Base-by-base conservation (phyloP, 2,888 invertebrate species). In the Chaitophorus viminalis region DNA sequence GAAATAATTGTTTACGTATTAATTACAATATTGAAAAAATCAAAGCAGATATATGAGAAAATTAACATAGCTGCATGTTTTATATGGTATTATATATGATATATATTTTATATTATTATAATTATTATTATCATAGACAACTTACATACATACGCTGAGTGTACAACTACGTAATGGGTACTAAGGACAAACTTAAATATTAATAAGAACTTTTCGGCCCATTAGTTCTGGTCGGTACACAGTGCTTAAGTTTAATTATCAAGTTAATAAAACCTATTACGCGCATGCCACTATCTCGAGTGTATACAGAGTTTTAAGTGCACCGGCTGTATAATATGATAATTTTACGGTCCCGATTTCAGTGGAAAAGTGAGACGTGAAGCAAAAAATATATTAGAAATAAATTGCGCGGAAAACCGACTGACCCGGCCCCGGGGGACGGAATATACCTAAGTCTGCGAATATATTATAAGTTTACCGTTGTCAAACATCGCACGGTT, bases 171-270 rank as follows among this genome's bases (percentile, higher is more conserved):
- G 25, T 78, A 33, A 78, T 14, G n/a, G n/a, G n/a, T n/a, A n/a
- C n/a, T n/a, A n/a, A n/a, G n/a, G 33, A 78, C 78, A 65, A 79
- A 79, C 79, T 79, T 36, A 60, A 79, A 79, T 79, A 60, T 79
- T 79, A 79, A 79, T 60, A 60, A 79, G 33, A 79, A 79, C 79
- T 79, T 79, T 79, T 79, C 17, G 79, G n/a, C 36, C 79, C 60
- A 79, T 79, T 79, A 33, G 60, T 79, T 79, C 36, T n/a, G 79
- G 79, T 60, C n/a, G 25, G 60, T 36, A 79, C 60, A 79, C 33
- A 14, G 60, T 65, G 79, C 36, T 79, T 79, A 79, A 79, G 60
- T 65, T 79, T 36, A 79, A 79, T 65, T 79, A 65, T 79, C 36
- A 36, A 79, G 79, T 31, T 70, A 70, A 70, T 79, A 60, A 79